Conservation (phyloP, 1,140 invertebrate species). For the Drosophila nebulosa region DNA sequence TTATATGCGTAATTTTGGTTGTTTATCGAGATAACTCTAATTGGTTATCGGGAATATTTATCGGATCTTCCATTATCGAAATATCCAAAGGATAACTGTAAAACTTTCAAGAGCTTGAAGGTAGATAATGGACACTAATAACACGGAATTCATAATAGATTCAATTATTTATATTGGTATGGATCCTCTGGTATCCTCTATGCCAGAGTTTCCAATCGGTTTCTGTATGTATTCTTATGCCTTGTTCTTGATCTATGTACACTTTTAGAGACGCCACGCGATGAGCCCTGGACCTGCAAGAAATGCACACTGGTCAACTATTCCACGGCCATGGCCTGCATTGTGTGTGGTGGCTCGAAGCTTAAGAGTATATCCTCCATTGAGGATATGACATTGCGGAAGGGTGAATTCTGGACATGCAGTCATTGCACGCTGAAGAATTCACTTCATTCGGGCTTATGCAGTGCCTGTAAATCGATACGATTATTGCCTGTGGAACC, state of each 20-base stretch:
- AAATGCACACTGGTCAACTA: slow-evolving; percentile 93
- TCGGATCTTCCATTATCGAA: no score
- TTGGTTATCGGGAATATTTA: no score
- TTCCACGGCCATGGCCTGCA: slow-evolving; percentile 86
- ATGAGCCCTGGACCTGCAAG: slow-evolving; percentile 89
- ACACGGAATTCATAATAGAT: not conserved
- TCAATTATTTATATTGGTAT: not conserved
- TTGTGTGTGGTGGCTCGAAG: slow-evolving; percentile 91
- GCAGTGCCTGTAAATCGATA: slow-evolving; percentile 88
- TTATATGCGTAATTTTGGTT: no score
- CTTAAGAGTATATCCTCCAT: slow-evolving; percentile 85
- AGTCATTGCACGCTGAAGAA: slow-evolving; percentile 92
- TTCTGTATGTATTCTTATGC: not conserved
- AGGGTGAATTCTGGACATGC: slow-evolving; percentile 90
- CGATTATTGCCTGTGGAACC: slow-evolving; percentile 56
- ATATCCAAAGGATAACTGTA: no score
- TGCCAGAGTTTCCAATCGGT: not conserved
- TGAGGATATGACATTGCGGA: slow-evolving; percentile 86
- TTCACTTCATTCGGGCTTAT: slow-evolving; percentile 86
- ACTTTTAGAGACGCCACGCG: slow-evolving; percentile 39
- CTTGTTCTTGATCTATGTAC: not conserved
- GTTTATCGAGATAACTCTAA: no score
- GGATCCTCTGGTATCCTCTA: no score
- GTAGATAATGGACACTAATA: not conserved
- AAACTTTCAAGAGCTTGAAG: no score